Percentiles rank a stretch among this genome's conserved stretches.
Evolutionary conservation across 2,888 invertebrate genomes (phyloP).

Genomic region (Sesia apiformis): DNA sequence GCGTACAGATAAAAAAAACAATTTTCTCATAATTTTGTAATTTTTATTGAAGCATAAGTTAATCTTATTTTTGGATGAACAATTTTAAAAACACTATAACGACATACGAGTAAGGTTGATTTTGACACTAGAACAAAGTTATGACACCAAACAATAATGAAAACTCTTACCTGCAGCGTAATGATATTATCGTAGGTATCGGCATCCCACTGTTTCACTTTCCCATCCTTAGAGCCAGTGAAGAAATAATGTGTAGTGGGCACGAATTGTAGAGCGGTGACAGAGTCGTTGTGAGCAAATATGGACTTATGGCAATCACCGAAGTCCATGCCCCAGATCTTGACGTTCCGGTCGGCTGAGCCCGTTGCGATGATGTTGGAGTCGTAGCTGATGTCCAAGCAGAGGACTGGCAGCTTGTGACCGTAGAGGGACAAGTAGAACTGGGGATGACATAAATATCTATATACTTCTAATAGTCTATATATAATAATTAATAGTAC

Average conservation of each 20-base stretch:
- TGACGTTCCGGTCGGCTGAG: conserved; percentile 95
- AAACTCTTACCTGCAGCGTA: conserved; percentile 81
- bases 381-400: conserved; percentile 94
- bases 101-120: no score
- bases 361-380: conserved; percentile 92
- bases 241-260: conserved; percentile 95
- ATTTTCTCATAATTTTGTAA: no score
- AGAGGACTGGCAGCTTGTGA: conserved; percentile 94
- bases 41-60: no score
- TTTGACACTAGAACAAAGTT: no score
- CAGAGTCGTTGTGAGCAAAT: conserved; percentile 96
- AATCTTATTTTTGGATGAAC: no score
- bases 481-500: no score
- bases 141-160: no score
- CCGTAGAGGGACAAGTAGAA: conserved; percentile 96
- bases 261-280: conserved; percentile 91
- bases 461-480: no score
- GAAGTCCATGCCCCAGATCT: conserved; percentile 99
- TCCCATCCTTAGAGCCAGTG: conserved; percentile 94
- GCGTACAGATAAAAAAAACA: no score
- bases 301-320: conserved; percentile 98
- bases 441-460: conserved; percentile 50
- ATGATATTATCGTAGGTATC: conserved; percentile 93
- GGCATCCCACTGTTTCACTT: conserved; percentile 97
- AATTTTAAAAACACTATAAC: no score